Base-by-base conservation (phyloP, 2,888 invertebrate species). In the Euphydryas editha region DNA sequence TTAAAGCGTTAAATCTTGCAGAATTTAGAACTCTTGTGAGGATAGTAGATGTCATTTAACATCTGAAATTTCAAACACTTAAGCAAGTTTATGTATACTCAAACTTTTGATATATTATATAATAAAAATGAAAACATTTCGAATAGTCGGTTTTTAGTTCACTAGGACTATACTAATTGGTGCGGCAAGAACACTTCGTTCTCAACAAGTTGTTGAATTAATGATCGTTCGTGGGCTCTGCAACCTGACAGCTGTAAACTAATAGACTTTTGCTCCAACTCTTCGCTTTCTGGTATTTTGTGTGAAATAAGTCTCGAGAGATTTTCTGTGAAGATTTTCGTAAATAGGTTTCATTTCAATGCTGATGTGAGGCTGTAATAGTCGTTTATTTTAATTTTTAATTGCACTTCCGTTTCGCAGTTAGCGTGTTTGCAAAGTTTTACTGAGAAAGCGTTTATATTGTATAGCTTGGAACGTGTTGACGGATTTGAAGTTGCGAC, bases 161-260 rank as follows among this genome's bases (percentile, higher is more conserved):
- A 62, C 59, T 54, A 47, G 55, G 56, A 51, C 56, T 47, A 65
- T 60, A 66, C 68, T 66, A 70, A 70, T 70, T 70, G 70, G 70
- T 68, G 65, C 51, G 66, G 63, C 47, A 70, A 68, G 70, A 69
- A 69, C 67, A 65, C 68, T 73, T 62, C 36, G 62, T 63, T 59
- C 56, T 67, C 67, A 69, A 72, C 71, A 60, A 70, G 65, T 64
- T 65, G 68, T 73, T 71, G 68, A 71, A 69, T 70, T 71, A 73
- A 73, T 73, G 71, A 67, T 69, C 73, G 70, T 68, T 71, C 59
- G 68, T 62, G 63, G 60, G 49, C 57, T 55, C 56, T 59, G 54
- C 59, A 30, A 47, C 51, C 44, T 63, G 57, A 63, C 63, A 63
- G 49, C 49, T 63, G 54, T 55, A 55, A 59, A 60, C 63, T 44